Evolutionary conservation across 2,113 vertebrate genomes (phyloP).

Genomic region (Cricetomys ansorgei): DNA sequence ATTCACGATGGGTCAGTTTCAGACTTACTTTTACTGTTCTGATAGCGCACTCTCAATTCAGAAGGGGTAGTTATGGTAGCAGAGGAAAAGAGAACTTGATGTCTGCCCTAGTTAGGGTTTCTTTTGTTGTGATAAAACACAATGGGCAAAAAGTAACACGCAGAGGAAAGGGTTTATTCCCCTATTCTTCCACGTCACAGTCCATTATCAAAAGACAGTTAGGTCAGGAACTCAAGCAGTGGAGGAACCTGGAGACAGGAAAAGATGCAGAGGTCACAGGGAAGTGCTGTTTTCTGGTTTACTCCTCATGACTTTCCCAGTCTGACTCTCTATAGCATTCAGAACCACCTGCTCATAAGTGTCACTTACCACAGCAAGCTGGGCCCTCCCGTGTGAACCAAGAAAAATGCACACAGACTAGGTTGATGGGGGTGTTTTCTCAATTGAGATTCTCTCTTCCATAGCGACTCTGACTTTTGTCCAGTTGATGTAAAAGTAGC

Average conservation of each 20-base stretch:
- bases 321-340: neutral
- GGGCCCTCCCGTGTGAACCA: neutral
- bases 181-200: too few relatives aligned
- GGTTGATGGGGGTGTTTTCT: neutral
- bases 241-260: neutral
- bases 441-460: neutral
- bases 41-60: neutral
- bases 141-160: neutral
- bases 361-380: neutral
- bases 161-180: too few relatives aligned
- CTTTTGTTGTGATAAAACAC: neutral
- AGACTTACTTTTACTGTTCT: neutral
- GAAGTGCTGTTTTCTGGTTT: neutral
- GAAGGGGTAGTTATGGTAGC: accelerated
- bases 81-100: neutral
- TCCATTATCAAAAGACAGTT: neutral
- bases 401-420: neutral
- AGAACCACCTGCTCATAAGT: neutral
- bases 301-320: neutral
- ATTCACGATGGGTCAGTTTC: neutral
- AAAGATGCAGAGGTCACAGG: neutral
- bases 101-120: neutral
- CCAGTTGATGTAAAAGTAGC: neutral
- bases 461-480: neutral
- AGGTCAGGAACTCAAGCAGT: neutral